Evolutionary conservation across 2,113 vertebrate genomes (phyloP), one percentile per base, ranked within the genome.

Genomic region (Turdus rufiventris): DNA sequence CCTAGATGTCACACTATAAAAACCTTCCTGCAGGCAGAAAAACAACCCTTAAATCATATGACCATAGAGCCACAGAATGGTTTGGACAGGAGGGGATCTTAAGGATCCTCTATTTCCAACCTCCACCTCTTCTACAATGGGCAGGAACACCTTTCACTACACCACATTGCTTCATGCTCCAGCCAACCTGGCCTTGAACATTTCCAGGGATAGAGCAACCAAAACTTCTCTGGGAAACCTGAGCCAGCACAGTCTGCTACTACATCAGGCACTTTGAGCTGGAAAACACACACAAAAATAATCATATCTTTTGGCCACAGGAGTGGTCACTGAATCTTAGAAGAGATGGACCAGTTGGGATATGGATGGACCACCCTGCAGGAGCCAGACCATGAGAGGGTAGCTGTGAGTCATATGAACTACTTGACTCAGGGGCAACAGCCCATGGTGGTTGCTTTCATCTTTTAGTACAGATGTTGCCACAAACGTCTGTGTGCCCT

Each of bases 31-130:
- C 14, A 51, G 31, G 40, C 26, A 43, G 16, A 14, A 40, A 76
- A 86, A 24, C 29, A 72, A 33, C 12, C 6, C 6, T 57, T 40
- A 19, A 1, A 5, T 26, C 4, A 1, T 4, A 31, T 0, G 6
- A 38, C 43, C 43, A 50, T 1, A 56, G 14, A 54, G 28, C 8
- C 15, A 74, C 1, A 60, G 14, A 34, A 34, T 23, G 20, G 17
- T 23, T 68, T 47, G n/a, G n/a, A 40, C 13, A 28, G 25, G 25
- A 68, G 25, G 4, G 6, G 8, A 68, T 20, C 9, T 48, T 31
- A 75, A 54, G 18, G 40, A 67, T 67, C 6, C 21, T 47, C 53
- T 20, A 25, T 9, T 21, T n/a, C 8, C n/a, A 40, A 21, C 16
- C 3, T 34, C 24, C 34, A 47, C 21, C 21, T 85, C 8, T 33